Evolutionary conservation across 2,888 invertebrate species (phyloP).

Genomic region (Schizaphis graminum): DNA sequence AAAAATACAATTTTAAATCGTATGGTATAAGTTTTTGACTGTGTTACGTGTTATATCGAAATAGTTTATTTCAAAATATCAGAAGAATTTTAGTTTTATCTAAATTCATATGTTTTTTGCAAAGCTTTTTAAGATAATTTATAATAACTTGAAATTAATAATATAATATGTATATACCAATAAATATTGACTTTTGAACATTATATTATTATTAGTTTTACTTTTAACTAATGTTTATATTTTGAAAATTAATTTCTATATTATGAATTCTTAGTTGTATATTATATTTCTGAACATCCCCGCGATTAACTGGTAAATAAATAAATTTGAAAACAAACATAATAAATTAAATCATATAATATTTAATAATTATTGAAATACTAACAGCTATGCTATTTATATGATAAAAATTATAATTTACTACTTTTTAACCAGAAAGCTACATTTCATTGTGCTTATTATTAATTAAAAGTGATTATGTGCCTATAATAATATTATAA

Average conservation of each 20-base stretch:
- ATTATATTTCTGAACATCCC: not conserved
- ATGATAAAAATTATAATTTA: not conserved
- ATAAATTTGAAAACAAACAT: not conserved
- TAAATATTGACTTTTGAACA: not conserved
- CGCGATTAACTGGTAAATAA: not conserved
- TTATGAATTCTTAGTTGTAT: not conserved
- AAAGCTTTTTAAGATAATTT: not conserved
- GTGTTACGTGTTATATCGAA: not conserved
- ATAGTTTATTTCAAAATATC: not conserved
- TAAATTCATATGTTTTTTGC: not conserved
- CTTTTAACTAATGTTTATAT: not conserved
- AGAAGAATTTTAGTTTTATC: not conserved
- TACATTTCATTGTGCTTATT: not conserved
- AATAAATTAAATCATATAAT: not conserved
- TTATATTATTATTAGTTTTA: constrained; percentile 1
- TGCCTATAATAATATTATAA: not conserved
- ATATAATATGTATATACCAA: too few species aligned
- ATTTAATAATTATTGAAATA: not conserved
- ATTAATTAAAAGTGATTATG: not conserved
- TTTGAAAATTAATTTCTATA: not conserved
- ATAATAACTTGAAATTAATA: not conserved
- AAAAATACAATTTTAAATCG: not conserved
- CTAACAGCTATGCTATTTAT: not conserved
- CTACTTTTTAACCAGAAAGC: not conserved
- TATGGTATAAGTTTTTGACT: not conserved